Conservation (phyloP, 2,888 invertebrate genomes). For the Trichopria drosophilae region DNA sequence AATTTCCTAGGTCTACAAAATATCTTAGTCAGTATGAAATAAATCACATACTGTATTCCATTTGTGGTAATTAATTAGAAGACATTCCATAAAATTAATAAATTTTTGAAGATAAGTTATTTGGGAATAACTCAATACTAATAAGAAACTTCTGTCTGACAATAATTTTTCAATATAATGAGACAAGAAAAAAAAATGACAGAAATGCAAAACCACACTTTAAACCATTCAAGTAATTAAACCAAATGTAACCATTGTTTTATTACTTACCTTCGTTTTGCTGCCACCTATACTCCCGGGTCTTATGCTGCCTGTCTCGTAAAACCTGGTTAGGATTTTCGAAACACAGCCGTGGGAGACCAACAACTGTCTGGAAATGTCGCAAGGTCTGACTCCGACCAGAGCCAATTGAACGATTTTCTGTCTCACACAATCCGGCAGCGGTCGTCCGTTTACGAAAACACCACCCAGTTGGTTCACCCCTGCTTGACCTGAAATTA, state of each 20-base stretch:
- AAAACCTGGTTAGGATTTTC: slow-evolving; percentile 93
- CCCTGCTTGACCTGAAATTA: slow-evolving; percentile 84
- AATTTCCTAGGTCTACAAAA: too few relatives aligned
- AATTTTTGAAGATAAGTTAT: too few relatives aligned
- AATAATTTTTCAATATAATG: too few relatives aligned
- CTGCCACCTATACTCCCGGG: slow-evolving; percentile 95
- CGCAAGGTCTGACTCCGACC: slow-evolving; percentile 93
- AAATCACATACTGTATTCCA: too few relatives aligned
- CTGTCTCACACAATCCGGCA: slow-evolving; percentile 91
- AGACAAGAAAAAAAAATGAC: background rate
- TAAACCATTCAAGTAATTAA: too few relatives aligned
- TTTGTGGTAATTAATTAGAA: too few relatives aligned
- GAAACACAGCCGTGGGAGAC: slow-evolving; percentile 98
- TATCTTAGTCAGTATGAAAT: too few relatives aligned
- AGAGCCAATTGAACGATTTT: slow-evolving; percentile 93
- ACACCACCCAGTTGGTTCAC: slow-evolving; percentile 97
- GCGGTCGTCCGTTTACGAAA: slow-evolving; percentile 95
- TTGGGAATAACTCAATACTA: too few relatives aligned
- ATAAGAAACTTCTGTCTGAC: too few relatives aligned
- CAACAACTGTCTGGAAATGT: slow-evolving; percentile 91
- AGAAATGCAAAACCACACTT: too few relatives aligned
- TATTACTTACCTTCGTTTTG: slow-evolving; percentile 94
- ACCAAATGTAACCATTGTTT: slow-evolving; percentile 29
- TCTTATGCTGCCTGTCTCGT: slow-evolving; percentile 94
- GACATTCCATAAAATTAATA: too few relatives aligned